A percentile compares a stretch with the other conserved stretches of the same genome.
phyloP scores from a whole-genome alignment of 2,797 vertebrate species.

The Poeciliopsis turneri region DNA sequence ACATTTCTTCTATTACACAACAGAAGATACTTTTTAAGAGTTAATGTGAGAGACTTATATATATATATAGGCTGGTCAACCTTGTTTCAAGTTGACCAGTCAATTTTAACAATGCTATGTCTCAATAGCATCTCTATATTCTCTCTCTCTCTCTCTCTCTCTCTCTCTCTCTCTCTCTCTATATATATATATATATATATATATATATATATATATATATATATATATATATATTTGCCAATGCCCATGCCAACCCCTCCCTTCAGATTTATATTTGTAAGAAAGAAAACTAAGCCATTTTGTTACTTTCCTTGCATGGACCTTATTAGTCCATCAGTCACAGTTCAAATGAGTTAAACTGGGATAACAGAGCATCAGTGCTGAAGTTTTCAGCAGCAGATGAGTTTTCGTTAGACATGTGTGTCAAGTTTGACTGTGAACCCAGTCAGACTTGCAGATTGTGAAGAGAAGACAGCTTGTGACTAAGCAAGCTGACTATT shows the following conservation, averaged over 20 bases:
- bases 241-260: no score
- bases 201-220: no score
- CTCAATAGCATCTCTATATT: no score
- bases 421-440: background rate
- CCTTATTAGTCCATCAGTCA: background rate
- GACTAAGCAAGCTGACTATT: slow-evolving; percentile 7
- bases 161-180: no score
- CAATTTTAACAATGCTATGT: no score
- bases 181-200: no score
- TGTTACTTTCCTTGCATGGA: background rate
- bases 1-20: background rate
- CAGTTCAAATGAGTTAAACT: background rate
- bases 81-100: no score
- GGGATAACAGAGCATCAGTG: background rate
- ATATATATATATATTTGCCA: no score
- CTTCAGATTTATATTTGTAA: background rate
- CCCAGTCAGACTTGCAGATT: background rate
- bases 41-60: background rate
- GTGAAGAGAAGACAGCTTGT: background rate
- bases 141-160: no score
- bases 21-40: background rate
- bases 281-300: background rate
- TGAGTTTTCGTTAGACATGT: background rate
- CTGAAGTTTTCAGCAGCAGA: background rate
- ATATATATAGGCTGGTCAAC: no score